Evolutionary conservation across 2,113 vertebrate genomes (phyloP), one percentile per base, ranked within the genome.

Genomic region (Scopus umbretta): DNA sequence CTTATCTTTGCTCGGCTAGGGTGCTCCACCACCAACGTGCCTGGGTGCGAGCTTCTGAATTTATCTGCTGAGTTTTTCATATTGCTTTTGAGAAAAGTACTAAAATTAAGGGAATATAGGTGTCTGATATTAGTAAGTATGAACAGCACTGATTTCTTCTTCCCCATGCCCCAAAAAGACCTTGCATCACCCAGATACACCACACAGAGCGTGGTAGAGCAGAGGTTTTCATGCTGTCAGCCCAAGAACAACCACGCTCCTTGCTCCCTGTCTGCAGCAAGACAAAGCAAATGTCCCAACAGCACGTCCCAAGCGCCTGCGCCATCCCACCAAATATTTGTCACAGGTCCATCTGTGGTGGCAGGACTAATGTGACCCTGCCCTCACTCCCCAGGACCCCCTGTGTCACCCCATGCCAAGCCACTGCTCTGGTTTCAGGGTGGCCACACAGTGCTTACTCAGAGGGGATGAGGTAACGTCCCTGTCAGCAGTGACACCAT

Each of bases 401-500:
- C 32, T 2, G 8, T n/a, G 86, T 65, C 96, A 79, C 38, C 58
- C 79, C 22, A 26, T 29, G 76, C 68, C 92, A 58, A 74, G 89
- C 50, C 12, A 38, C 80, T 36, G 67, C 74, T 86, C 74, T 66
- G 61, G 42, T 81, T 94, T 87, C 9, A 18, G 66, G 78, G 63
- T 26, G 70, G n/a, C 75, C 81, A 74, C 50, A 61, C 1, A 36
- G 88, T 65, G 78, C 92, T 94, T 94, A 66, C 94, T 91, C 87
- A 88, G 74, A 89, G 67, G 18, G 80, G 62, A 61, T 94, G 97
- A 96, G 79, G 89, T 94, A 82, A 97, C 30, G 9, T 3, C 79
- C 71, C 81, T 47, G 78, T 80, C 93, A 79, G 93, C 90, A 76
- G 62, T 94, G 80, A 96, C 29, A 38, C 75, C 85, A 88, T 63